Base-by-base conservation (phyloP, 2,113 vertebrate genomes). In the Neopipo cinnamomea region DNA sequence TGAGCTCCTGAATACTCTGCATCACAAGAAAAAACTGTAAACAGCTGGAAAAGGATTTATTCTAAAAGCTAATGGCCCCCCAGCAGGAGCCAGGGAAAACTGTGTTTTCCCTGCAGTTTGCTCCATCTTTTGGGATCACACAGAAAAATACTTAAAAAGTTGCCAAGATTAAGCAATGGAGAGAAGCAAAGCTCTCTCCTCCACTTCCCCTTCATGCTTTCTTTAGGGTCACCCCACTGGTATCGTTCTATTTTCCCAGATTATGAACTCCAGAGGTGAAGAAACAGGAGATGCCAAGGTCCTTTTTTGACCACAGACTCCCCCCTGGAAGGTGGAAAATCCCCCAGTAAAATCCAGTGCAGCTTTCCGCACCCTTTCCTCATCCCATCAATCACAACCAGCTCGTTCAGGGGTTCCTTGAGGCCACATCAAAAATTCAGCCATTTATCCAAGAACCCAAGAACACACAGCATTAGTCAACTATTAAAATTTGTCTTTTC, bases 11-110 rank as follows among this genome's bases (percentile, higher is more conserved):
- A 49, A 47, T 1, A 35, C 17, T 62, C 37, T 33, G 24, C 6
- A 4, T 13, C 20, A n/a, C 20, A 1, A 31, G 46, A 17, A 17
- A 17, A n/a, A 44, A 22, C 1, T 11, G 6, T 6, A 13, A 66
- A 2, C 12, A 33, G n/a, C 11, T 5, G 28, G 53, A 27, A 50
- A 49, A 81, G 59, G 74, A 6, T 28, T 39, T 37, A 4, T 8
- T 27, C 30, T 7, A 14, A 31, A 76, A 68, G 4, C 3, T 41
- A 1, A 10, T 1, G 8, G 9, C 20, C 2, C 6, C 7, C 12
- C 39, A 10, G 79, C 27, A 42, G 12, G 9, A 16, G 15, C 35
- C 22, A 11, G 14, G 50, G 13, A n/a, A n/a, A n/a, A n/a, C n/a
- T 3, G 9, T 4, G 17, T 30, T 53, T 25, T 39, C 24, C 11